Conservation (phyloP, 2,113 vertebrate genomes). For the Pedionomus torquatus region DNA sequence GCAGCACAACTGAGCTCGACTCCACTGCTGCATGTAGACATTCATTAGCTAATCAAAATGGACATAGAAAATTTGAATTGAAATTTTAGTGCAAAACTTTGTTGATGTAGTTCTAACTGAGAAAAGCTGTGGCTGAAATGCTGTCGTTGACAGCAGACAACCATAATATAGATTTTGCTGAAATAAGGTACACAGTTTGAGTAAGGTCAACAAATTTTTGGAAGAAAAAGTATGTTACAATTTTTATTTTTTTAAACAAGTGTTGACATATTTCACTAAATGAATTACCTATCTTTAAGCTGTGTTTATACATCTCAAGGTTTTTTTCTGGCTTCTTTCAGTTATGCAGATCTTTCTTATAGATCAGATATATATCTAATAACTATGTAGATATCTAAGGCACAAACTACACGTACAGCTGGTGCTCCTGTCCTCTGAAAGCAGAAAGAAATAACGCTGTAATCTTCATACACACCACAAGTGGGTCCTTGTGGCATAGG, state of each 20-base stretch:
- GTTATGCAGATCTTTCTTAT: background rate
- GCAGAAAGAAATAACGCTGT: background rate
- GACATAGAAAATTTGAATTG: background rate
- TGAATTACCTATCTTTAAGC: background rate
- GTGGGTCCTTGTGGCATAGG: background rate
- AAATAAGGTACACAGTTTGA: background rate
- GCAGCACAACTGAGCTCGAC: background rate
- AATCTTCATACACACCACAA: rapidly evolving
- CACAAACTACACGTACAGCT: background rate
- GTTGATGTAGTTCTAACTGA: too few species aligned
- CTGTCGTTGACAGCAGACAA: background rate
- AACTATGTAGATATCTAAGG: background rate
- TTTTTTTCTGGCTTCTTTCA: background rate
- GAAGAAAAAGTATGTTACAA: background rate
- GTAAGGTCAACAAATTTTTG: background rate
- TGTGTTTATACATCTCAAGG: background rate
- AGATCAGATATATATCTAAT: background rate
- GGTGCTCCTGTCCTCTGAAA: background rate
- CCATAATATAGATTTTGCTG: background rate
- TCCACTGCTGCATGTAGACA: background rate
- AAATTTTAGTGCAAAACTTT: background rate
- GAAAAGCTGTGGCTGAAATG: background rate
- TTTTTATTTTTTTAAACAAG: background rate
- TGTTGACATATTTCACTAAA: background rate
- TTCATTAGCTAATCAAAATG: background rate